Base-by-base conservation (phyloP, 2,113 vertebrate species). In the Syrrhaptes paradoxus region DNA sequence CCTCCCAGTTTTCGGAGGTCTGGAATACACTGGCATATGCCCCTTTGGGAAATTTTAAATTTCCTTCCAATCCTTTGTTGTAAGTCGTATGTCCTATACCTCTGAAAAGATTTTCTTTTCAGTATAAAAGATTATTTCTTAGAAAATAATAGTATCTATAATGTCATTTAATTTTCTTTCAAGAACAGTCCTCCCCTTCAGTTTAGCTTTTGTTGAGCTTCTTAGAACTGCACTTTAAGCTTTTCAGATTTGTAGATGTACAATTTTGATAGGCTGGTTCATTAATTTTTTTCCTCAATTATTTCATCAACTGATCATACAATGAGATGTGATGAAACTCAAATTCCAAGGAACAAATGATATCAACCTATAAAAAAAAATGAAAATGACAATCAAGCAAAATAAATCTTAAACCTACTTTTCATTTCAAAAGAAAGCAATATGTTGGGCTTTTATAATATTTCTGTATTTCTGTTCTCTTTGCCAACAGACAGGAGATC, bases 131-230 rank as follows among this genome's bases (percentile, higher is more conserved):
- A 66, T 29, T 49, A 77, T 87, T 96, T 94, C 89, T 94, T 73
- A 63, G 75, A 74, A 95, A 92, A 83, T 84, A 93, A 52, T 63
- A 76, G 28, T 76, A 86, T 95, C 86, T 81, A 28, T 58, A 84
- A 74, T 45, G 32, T 15, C 32, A 80, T 92, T 87, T 73, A 48
- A 61, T 91, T 96, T 92, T 71, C 68, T 92, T 95, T 93, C 48
- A 81, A 78, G 94, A 82, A 75, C 32, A 55, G 45, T 43, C 36
- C 55, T 85, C 85, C 76, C 91, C 91, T 78, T 70, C n/a, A 70
- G 31, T 90, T 88, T 92, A 77, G 79, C 55, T 38, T 96, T 82
- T 84, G 79, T 89, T 90, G 90, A 71, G 66, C 55, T 81, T 61
- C 77, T 86, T 45, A 88, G 80, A 73, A 43, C 14, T 21, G 24